Base-by-base conservation (phyloP, 2,888 invertebrate genomes). In the Agonum fuliginosum region DNA sequence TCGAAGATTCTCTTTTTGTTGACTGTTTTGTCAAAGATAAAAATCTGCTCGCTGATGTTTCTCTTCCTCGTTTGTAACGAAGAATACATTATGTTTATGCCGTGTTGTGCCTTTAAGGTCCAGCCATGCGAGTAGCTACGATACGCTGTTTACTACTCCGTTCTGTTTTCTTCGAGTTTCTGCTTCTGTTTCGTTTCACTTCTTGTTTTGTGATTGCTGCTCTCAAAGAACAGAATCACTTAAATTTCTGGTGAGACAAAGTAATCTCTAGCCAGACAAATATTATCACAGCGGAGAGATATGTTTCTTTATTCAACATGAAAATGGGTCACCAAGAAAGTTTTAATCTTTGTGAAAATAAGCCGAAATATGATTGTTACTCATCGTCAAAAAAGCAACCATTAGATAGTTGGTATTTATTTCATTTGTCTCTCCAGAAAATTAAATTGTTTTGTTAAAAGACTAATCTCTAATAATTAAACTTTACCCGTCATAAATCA, bases 1-100 rank as follows among this genome's bases (percentile, higher is more conserved):
- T n/a, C n/a, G n/a, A n/a, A n/a, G n/a, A n/a, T n/a, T n/a, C n/a
- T n/a, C n/a, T 30, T 54, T 72, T 24, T 58, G 19, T 37, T 24
- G 37, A 34, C 20, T 41, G 48, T 58, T 73, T 73, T 58, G 58
- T 73, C 73, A 73, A 73, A 73, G 73, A 73, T 73, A 51, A 54
- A 73, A 73, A 73, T 73, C 73, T 73, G 58, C 48, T 58, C 41
- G 19, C 41, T 70, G 46, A 24, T 41, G 54, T 58, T 41, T 58
- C 58, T 73, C 54, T 73, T 73, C 58, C 73, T 73, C 41, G 37
- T 70, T 30, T 41, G 54, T 58, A 73, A 73, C 58, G 48, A 73
- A 58, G 73, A 54, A 62, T 62, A 62, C 58, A 62, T 62, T 62
- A 62, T 62, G 30, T 62, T 62, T 62, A 62, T 62, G 58, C 58